Evolutionary conservation across 2,888 invertebrate genomes (phyloP), one percentile per base, ranked within the genome.

Genomic region (Dynastes hyllus): DNA sequence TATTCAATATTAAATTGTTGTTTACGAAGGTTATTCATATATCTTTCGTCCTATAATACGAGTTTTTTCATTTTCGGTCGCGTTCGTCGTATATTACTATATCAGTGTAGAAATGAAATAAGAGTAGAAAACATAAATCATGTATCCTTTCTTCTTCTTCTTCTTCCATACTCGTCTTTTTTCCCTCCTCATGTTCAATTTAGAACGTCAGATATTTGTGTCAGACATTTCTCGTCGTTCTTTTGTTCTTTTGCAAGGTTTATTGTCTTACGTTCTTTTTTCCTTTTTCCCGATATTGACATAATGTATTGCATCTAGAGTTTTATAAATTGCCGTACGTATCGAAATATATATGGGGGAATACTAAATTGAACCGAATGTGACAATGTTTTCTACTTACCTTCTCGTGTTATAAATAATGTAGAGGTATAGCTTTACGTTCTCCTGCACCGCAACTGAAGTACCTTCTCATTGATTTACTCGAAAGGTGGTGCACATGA

Each of bases 91-190:
- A 75, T 73, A 61, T 75, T 75, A 61, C 73, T 45, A 61, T 37
- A 75, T 61, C 73, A 75, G 63, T 75, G 27, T 75, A 75, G 73
- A 75, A 75, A 71, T 71, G 71, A 71, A 71, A 71, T 71, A 71
- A 71, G 71, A 55, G 71, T 71, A 71, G 55, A 32, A 75, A 75
- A 75, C 73, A 75, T 75, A 75, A 75, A 75, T 75, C 73, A 75
- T 75, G 58, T 75, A 75, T 75, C 58, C 29, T 71, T 71, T 45
- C 73, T 75, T 61, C 45, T 40, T n/a, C 66, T 67, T 67, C 22
- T 16, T 16, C 32, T 32, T 0, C 32, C 5, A 32, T 32, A 4
- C 32, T 32, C 32, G 32, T 40, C 27, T 6, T 27, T 61, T 75
- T 75, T 61, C 61, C 22, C 27, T 75, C 45, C 45, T 58, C 73